Evolutionary conservation across 2,797 vertebrate species (phyloP).

Genomic region (Vireo griseus): DNA sequence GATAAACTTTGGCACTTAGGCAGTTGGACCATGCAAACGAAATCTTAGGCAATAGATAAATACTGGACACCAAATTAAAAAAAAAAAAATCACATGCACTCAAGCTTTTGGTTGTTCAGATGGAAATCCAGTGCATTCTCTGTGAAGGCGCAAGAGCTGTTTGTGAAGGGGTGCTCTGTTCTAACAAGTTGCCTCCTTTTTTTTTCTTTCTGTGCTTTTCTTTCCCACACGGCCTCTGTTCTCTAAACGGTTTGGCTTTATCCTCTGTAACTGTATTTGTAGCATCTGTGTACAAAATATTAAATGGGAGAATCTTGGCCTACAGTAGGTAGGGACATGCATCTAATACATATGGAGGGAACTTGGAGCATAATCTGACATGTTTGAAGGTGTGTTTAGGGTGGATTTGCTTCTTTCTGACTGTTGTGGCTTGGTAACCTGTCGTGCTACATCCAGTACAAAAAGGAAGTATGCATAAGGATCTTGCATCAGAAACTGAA

Average conservation of each 20-base stretch:
- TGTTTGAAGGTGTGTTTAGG: background rate
- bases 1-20: slow-evolving; percentile 42
- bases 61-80: background rate
- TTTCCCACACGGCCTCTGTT: background rate
- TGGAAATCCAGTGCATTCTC: background rate
- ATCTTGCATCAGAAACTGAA: background rate
- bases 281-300: background rate
- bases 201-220: background rate
- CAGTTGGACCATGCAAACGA: background rate
- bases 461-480: background rate
- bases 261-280: background rate
- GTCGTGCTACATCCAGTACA: background rate
- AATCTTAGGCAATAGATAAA: slow-evolving; percentile 35
- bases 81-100: background rate
- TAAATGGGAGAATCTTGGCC: background rate
- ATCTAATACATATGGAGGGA: background rate
- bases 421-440: background rate
- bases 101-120: slow-evolving; percentile 21
- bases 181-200: background rate
- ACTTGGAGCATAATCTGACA: background rate
- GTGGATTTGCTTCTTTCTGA: background rate
- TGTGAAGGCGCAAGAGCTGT: background rate
- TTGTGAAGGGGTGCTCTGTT: slow-evolving; percentile 24
- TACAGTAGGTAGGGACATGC: background rate
- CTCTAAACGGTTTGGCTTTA: background rate